Percentiles rank a stretch among this genome's conserved stretches.
Conservation (phyloP, 2,113 vertebrate genomes). For the Petrocephalus microphthalmus region DNA sequence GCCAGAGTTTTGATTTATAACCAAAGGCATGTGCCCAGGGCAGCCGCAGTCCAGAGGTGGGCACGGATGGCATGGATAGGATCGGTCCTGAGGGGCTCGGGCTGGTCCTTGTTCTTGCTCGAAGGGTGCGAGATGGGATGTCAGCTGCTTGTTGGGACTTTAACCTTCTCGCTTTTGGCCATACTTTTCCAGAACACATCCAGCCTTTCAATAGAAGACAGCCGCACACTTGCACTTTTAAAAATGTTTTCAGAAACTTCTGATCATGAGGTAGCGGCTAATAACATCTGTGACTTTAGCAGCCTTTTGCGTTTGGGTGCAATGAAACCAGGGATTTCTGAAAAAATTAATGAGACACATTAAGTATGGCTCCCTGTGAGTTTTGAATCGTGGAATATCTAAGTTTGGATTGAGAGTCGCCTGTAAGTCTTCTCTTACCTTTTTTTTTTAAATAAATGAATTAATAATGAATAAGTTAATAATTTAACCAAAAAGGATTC, state of each 20-base stretch:
- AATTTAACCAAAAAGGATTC: neutral
- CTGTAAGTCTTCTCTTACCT: neutral
- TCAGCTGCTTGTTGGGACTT: neutral
- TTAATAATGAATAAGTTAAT: neutral
- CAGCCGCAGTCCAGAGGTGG: constrained; percentile 32
- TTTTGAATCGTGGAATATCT: neutral
- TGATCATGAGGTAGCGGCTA: neutral
- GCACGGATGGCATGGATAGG: constrained; percentile 33
- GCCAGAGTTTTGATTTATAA: constrained; percentile 52
- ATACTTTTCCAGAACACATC: neutral
- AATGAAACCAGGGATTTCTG: neutral
- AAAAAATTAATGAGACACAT: neutral
- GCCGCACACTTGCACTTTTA: neutral
- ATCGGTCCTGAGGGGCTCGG: neutral
- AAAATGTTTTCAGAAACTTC: neutral
- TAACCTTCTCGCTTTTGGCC: neutral
- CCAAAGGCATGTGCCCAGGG: constrained; percentile 62
- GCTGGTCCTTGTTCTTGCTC: neutral
- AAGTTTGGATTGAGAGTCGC: neutral
- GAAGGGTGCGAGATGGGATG: neutral
- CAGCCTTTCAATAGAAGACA: neutral
- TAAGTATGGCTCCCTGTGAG: neutral
- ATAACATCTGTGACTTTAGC: neutral
- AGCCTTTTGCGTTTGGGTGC: neutral
- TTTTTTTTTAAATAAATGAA: neutral